phyloP scores from a whole-genome alignment of 2,888 invertebrate species.

The Tenthredo mesomela region DNA sequence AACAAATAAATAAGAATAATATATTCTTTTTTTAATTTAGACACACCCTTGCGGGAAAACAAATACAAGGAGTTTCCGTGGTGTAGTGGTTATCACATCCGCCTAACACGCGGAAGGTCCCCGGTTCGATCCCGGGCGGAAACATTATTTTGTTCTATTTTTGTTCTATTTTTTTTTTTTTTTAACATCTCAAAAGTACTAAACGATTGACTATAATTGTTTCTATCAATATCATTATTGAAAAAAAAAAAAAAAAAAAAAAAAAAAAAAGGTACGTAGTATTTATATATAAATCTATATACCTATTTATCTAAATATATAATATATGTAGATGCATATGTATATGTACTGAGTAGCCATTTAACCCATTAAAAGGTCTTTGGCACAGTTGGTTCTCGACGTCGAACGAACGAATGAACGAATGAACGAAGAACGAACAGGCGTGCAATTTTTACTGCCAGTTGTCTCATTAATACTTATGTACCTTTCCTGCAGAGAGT shows the following conservation, averaged over 20 bases:
- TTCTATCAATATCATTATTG: not conserved
- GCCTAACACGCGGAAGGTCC: slow-evolving; percentile 95
- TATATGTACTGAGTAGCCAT: not conserved
- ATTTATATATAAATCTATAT: too few relatives aligned
- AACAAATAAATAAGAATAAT: not conserved
- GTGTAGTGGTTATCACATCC: slow-evolving; percentile 96
- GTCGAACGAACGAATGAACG: not conserved
- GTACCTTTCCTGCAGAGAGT: not conserved
- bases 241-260: too few relatives aligned
- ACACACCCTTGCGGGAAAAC: not conserved
- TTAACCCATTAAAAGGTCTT: not conserved
- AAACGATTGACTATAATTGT: not conserved
- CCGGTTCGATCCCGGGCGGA: slow-evolving; percentile 94
- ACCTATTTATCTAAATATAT: too few relatives aligned
- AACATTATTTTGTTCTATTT: slow-evolving; percentile 79
- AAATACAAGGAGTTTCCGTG: slow-evolving; percentile 84
- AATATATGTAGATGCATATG: too few relatives aligned
- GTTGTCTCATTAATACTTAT: slow-evolving; percentile 30
- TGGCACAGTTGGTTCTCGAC: not conserved
- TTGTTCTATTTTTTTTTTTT: slow-evolving; percentile 55
- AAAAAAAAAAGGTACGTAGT: too few relatives aligned
- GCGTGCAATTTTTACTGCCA: not conserved
- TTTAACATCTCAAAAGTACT: not conserved
- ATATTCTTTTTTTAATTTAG: not conserved
- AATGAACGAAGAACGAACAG: not conserved